These are phyloP conservation scores for Eubasilissa splendida DNA, from an alignment of 2,888 invertebrate genomes.

Conservation along the genomic window DNA sequence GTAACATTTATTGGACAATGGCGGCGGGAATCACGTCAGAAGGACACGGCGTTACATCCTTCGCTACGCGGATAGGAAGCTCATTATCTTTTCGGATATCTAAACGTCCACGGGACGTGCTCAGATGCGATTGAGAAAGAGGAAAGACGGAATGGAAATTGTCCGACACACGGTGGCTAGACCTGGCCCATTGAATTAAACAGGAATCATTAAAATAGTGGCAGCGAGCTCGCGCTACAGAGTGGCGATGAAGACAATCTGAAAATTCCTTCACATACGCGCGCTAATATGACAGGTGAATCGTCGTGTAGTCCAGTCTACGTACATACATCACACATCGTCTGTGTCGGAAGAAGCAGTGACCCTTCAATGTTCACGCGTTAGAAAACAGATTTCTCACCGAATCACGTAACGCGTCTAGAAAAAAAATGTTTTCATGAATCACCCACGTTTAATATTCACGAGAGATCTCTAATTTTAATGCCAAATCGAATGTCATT, in stretches of 20 bases:
- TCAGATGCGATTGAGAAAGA: slow-evolving; percentile 36
- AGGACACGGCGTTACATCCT: slow-evolving; percentile 45
- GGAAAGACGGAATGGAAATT: slow-evolving; percentile 20
- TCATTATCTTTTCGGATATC: slow-evolving; percentile 48
- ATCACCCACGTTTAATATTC: slow-evolving; percentile 10
- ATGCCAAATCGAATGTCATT: slow-evolving; percentile 18
- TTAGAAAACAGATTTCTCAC: neutral
- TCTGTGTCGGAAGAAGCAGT: slow-evolving; percentile 53
- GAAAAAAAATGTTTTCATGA: slow-evolving; percentile 4
- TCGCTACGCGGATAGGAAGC: slow-evolving; percentile 50
- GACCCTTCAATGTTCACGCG: slow-evolving; percentile 20
- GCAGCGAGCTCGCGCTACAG: slow-evolving; percentile 24
- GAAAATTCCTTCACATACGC: slow-evolving; percentile 57
- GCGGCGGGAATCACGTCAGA: slow-evolving; percentile 29
- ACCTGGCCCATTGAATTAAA: slow-evolving; percentile 20
- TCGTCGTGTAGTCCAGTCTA: slow-evolving; percentile 47
- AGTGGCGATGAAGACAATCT: slow-evolving; percentile 38
- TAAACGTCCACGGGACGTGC: slow-evolving; percentile 46
- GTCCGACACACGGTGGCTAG: slow-evolving; percentile 4
- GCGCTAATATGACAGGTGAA: slow-evolving; percentile 57
- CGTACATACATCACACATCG: slow-evolving; percentile 30
- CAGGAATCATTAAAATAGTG: slow-evolving; percentile 32
- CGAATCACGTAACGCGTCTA: slow-evolving; percentile 7
- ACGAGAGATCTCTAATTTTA: neutral
- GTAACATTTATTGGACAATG: slow-evolving; percentile 29